Conservation (phyloP, 1,140 invertebrate genomes). For the Galendromus occidentalis region DNA sequence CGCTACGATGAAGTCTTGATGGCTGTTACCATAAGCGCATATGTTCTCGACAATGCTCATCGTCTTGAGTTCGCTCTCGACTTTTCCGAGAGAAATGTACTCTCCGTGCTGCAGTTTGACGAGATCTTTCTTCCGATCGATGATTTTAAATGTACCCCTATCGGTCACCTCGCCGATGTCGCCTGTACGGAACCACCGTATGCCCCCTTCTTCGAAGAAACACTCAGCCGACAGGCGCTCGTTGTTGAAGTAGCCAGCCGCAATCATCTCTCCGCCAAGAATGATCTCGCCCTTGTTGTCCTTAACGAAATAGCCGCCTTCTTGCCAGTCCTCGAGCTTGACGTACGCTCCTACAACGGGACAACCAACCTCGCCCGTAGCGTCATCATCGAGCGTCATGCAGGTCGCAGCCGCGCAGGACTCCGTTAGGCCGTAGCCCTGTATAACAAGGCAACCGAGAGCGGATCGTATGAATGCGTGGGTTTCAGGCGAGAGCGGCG, state of each 20-base stretch:
- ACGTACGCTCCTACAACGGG: slow-evolving; percentile 23
- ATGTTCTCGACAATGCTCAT: slow-evolving; percentile 81
- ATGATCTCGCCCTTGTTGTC: slow-evolving; percentile 34
- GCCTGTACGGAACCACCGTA: slow-evolving; percentile 32
- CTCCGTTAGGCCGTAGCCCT: slow-evolving; percentile 89
- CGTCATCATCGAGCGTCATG: slow-evolving; percentile 21
- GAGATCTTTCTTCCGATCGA: slow-evolving; percentile 35
- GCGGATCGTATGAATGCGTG: slow-evolving; percentile 84
- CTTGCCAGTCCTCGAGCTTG: slow-evolving; percentile 26
- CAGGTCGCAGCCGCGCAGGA: slow-evolving; percentile 38
- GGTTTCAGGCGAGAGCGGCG: slow-evolving; percentile 82
- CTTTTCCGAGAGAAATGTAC: slow-evolving; percentile 52
- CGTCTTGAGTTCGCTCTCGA: slow-evolving; percentile 72
- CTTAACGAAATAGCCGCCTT: slow-evolving; percentile 24
- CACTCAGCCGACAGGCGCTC: slow-evolving; percentile 32
- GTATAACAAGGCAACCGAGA: slow-evolving; percentile 67
- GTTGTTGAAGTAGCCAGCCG: slow-evolving; percentile 37
- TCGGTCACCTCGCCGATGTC: slow-evolving; percentile 27
- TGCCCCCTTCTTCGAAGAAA: slow-evolving; percentile 28
- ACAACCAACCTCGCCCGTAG: slow-evolving; percentile 22
- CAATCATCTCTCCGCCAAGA: slow-evolving; percentile 34
- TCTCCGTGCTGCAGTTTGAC: slow-evolving; percentile 34
- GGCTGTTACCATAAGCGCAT: slow-evolving; percentile 70
- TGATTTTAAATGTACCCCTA: slow-evolving; percentile 14
- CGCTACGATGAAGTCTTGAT: slow-evolving; percentile 63